These are phyloP conservation scores for Bombus superbus DNA, from an alignment of 1,140 invertebrate genomes.

Conservation along the genomic window DNA sequence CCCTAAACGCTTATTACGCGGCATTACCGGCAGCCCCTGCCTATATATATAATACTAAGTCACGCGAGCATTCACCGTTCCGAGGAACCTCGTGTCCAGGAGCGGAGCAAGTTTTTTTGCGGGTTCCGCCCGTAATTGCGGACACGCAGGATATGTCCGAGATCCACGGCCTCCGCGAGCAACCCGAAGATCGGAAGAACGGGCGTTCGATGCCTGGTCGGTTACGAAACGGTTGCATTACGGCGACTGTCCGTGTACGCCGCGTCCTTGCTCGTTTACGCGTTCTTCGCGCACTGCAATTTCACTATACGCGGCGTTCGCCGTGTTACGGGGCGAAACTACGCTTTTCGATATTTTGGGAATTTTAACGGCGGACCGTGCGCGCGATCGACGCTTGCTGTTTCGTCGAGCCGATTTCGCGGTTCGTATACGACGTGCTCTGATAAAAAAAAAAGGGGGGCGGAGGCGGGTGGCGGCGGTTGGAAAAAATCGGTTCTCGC, in stretches of 20 bases:
- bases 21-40: constrained; percentile 72
- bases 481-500: too few species aligned
- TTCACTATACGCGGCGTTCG: too few species aligned
- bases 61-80: constrained; percentile 74
- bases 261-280: neutral
- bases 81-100: constrained; percentile 57
- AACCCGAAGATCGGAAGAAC: neutral
- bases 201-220: neutral
- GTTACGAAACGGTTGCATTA: neutral
- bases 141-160: constrained; percentile 14
- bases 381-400: too few species aligned
- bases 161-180: neutral
- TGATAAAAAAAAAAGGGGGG: too few species aligned
- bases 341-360: too few species aligned
- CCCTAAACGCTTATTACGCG: constrained; percentile 80
- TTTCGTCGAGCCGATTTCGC: too few species aligned
- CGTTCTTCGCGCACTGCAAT: neutral
- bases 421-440: too few species aligned
- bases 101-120: constrained; percentile 69
- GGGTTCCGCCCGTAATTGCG: constrained; percentile 65
- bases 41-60: constrained; percentile 75
- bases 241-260: neutral
- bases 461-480: too few species aligned
- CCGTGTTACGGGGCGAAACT: too few species aligned
- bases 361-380: too few species aligned